Conservation (phyloP, 2,113 vertebrate species). For the Tychaedon coryphoeus region DNA sequence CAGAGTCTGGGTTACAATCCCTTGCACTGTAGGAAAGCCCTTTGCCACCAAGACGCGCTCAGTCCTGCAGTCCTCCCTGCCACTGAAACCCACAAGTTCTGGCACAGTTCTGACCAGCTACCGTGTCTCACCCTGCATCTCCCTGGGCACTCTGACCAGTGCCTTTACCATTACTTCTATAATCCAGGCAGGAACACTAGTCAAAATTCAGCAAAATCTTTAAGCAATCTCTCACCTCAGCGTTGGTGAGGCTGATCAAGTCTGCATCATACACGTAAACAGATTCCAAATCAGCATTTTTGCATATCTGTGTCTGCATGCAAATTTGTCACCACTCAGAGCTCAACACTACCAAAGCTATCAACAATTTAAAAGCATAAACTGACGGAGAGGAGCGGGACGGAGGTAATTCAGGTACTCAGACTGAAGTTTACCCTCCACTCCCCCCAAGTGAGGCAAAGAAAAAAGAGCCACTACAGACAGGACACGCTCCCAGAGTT, state of each 20-base stretch:
- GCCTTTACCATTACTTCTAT: not conserved
- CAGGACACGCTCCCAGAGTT: not conserved
- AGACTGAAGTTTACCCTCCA: slow-evolving; percentile 36
- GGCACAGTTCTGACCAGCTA: not conserved
- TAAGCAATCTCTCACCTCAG: not conserved
- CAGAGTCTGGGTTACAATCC: not conserved
- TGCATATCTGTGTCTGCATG: not conserved
- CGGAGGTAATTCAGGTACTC: slow-evolving; percentile 22
- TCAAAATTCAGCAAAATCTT: not conserved
- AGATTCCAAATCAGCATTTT: not conserved
- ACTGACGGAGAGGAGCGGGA: not conserved
- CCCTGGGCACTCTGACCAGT: not conserved
- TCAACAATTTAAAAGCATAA: not conserved
- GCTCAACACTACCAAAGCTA: not conserved
- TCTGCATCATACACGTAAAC: not conserved
- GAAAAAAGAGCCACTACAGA: not conserved
- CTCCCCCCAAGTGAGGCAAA: not conserved
- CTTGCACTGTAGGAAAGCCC: not conserved
- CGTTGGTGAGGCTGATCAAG: not conserved
- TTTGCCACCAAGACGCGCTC: not conserved
- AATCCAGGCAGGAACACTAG: not conserved
- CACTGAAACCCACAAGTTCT: not conserved
- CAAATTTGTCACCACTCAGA: not conserved
- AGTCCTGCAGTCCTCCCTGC: not conserved
- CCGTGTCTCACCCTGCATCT: not conserved